Conservation (phyloP, 1,140 invertebrate genomes). For the Pemphigus obesinymphae region DNA sequence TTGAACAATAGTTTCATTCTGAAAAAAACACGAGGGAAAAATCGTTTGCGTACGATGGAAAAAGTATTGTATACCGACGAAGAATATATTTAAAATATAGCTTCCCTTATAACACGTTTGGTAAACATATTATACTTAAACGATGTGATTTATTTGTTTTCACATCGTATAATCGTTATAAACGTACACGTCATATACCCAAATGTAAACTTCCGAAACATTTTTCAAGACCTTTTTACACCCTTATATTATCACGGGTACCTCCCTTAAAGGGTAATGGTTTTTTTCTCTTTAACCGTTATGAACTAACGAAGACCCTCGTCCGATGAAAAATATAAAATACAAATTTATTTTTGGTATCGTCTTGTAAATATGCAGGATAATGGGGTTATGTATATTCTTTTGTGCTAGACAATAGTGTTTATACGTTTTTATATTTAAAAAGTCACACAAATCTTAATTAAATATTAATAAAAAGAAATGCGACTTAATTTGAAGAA, state of each 20-base stretch:
- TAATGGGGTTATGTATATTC: too few relatives aligned
- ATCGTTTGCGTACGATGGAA: background rate
- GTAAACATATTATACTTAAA: too few relatives aligned
- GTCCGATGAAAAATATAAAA: background rate
- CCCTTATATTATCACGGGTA: background rate
- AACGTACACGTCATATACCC: background rate
- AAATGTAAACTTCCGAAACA: background rate
- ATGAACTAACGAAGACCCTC: background rate
- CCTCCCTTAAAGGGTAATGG: background rate
- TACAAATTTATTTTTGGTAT: background rate
- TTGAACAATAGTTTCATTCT: too few relatives aligned
- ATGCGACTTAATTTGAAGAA: background rate
- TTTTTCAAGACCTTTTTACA: background rate
- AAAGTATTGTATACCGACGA: background rate
- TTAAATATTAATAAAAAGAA: background rate
- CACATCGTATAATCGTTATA: background rate
- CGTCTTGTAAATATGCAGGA: too few relatives aligned
- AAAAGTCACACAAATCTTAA: background rate
- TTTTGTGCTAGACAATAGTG: too few relatives aligned
- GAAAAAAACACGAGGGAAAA: background rate
- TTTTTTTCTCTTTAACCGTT: background rate
- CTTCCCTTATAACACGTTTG: background rate
- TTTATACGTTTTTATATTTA: too few relatives aligned
- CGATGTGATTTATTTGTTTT: conserved; percentile 1
- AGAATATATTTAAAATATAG: background rate